These are phyloP conservation scores for Gymnocheta viridis DNA, from an alignment of 2,888 invertebrate genomes.

Conservation along the genomic window DNA sequence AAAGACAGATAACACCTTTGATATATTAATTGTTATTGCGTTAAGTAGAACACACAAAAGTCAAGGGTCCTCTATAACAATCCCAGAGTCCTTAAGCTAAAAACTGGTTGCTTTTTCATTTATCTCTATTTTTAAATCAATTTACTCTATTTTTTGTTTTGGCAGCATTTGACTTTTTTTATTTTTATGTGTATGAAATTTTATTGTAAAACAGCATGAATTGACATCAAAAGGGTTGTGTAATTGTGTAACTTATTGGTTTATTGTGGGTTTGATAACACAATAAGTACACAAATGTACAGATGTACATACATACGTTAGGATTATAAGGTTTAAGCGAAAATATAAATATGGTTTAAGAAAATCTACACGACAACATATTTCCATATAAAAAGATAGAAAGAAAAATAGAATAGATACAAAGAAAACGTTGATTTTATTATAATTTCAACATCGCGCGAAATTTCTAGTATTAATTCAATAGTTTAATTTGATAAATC, in stretches of 20 bases:
- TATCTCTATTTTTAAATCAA: conserved; percentile 30
- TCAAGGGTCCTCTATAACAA: conserved; percentile 70
- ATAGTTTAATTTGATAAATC: too few relatives aligned
- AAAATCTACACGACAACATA: too few relatives aligned
- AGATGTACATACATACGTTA: background rate
- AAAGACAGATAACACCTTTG: conserved; percentile 70
- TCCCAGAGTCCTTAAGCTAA: conserved; percentile 79
- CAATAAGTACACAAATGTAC: conserved; percentile 72
- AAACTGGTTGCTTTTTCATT: conserved; percentile 31
- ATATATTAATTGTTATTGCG: conserved; percentile 75
- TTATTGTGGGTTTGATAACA: conserved; percentile 80
- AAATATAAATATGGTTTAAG: too few relatives aligned
- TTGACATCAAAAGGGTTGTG: conserved; percentile 68
- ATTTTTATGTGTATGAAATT: background rate
- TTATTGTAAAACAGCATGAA: conserved; percentile 41
- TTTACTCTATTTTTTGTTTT: conserved; percentile 49
- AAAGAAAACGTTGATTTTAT: too few relatives aligned
- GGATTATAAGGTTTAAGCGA: too few relatives aligned
- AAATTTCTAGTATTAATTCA: too few relatives aligned
- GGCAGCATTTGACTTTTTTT: conserved; percentile 38
- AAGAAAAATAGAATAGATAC: too few relatives aligned
- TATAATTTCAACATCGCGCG: too few relatives aligned
- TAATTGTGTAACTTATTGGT: conserved; percentile 76
- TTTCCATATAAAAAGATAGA: too few relatives aligned
- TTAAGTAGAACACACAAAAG: conserved; percentile 64